A percentile compares a stretch with the other conserved stretches of the same genome.
These are phyloP conservation scores for Xiphophorus birchmanni DNA, from an alignment of 2,797 vertebrate species.

Conservation along the genomic window DNA sequence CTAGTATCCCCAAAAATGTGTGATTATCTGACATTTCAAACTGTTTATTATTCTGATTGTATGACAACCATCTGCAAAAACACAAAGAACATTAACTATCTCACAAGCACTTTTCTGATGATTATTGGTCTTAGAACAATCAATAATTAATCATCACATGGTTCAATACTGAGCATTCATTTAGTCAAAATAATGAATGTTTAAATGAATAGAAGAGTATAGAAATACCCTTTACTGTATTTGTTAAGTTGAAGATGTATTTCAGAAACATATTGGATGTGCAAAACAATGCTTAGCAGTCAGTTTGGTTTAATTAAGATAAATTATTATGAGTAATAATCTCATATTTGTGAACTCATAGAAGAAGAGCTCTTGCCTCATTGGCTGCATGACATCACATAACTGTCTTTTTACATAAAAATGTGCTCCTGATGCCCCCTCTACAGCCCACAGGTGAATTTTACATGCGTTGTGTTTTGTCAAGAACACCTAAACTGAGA, in stretches of 20 bases:
- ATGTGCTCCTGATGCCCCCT: not conserved
- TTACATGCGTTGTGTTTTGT: not conserved
- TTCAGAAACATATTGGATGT: not conserved
- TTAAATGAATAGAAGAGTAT: not conserved
- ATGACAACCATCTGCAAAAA: not conserved
- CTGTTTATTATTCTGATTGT: not conserved
- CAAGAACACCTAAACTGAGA: not conserved
- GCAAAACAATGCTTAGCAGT: not conserved
- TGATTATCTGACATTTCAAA: not conserved
- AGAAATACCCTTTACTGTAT: not conserved
- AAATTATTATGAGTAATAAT: not conserved
- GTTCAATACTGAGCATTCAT: not conserved
- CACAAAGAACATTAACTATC: not conserved
- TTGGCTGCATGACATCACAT: not conserved
- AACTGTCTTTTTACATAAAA: not conserved
- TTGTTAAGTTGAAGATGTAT: not conserved
- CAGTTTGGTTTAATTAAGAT: not conserved
- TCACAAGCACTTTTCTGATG: not conserved
- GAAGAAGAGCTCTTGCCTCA: not conserved
- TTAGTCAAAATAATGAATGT: not conserved
- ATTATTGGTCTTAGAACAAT: not conserved
- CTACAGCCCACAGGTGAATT: not conserved
- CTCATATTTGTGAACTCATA: not conserved
- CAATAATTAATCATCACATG: not conserved
- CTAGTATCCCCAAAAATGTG: not conserved